These are phyloP conservation scores for human (Homo sapiens) DNA, from an alignment of 2,113 vertebrate species.

Conservation along the genomic window DNA sequence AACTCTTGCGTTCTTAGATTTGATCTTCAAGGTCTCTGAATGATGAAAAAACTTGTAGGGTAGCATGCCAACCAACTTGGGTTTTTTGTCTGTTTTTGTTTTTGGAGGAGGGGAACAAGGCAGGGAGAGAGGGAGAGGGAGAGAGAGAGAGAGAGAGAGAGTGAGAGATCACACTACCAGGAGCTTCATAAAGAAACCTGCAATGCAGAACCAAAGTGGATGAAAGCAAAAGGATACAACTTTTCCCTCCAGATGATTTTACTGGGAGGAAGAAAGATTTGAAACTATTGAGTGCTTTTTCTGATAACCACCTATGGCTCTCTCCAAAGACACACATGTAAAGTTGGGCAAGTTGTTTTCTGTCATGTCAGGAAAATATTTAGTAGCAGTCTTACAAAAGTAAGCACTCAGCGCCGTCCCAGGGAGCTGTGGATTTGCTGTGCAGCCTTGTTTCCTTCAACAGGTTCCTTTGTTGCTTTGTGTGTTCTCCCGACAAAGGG, in stretches of 20 bases:
- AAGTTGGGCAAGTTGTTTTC: conserved; percentile 66
- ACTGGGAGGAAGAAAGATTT: conserved; percentile 1
- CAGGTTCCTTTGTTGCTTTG: conserved; percentile 62
- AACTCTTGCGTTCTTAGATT: conserved; percentile 9
- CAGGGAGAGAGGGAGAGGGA: no score
- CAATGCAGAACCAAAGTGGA: background rate
- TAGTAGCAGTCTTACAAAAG: conserved; percentile 70
- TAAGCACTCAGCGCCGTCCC: conserved; percentile 53
- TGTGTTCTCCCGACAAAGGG: conserved; percentile 21
- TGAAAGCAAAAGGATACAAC: background rate
- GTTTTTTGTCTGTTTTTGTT: background rate
- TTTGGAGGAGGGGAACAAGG: background rate
- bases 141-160: background rate
- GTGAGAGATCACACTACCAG: background rate
- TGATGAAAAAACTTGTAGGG: background rate
- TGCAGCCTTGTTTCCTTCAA: conserved; percentile 50
- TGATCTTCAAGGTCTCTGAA: conserved; percentile 33
- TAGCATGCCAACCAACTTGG: background rate
- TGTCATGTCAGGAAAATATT: conserved; percentile 76
- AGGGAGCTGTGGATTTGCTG: conserved; percentile 66
- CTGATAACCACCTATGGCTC: conserved; percentile 53
- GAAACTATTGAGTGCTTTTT: background rate
- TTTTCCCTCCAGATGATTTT: conserved; percentile 52
- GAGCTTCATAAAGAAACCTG: conserved; percentile 44
- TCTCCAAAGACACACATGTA: conserved; percentile 54